Base-by-base conservation (phyloP, 2,888 invertebrate genomes). In the Cryptosula pallasiana region DNA sequence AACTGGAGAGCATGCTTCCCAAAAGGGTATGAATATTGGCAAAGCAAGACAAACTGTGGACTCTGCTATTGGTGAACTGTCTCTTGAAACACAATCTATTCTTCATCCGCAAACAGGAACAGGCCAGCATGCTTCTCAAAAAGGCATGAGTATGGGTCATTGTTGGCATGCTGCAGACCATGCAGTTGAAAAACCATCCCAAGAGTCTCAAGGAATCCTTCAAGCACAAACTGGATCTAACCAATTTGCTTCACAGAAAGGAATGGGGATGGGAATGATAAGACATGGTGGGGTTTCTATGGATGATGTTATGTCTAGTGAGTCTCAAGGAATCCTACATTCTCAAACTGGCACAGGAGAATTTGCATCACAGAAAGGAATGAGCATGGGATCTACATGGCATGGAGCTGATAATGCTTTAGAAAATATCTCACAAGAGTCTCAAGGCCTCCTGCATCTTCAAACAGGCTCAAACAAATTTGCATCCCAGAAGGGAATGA, bases 321-420 rank as follows among this genome's bases (percentile, higher is more conserved):
- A 63, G n/a, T 63, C 63, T 34, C 63, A 63, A 63, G 63, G 63
- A 25, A 27, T 63, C 3, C 63, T 63, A 9, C 63, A 63, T 32
- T 25, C 63, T 25, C 63, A 63, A 32, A 63, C 63, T 13, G 63
- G 63, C 63, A 32, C 63, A 16, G 34, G 34, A 1, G 34, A 32
- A 32, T 27, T 25, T 63, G 63, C 63, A 32, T 63, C 63, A 13
- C 63, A 63, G n/a, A 63, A 63, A 63, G 63, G 63, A 5, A 63
- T 63, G 63, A 63, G 27, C 27, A 63, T 63, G 63, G 63, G 63
- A 63, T 63, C 20, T 32, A 3, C n/a, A n/a, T 55, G 55, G 55
- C 55, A 55, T 55, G 55, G n/a, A 5, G 55, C n/a, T 55, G 55
- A 55, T n/a, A 20, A 55, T 55, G n/a, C 55, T n/a, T n/a, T 55